phyloP scores from a whole-genome alignment of 2,888 invertebrate species.

The Nomada hirtipes region DNA sequence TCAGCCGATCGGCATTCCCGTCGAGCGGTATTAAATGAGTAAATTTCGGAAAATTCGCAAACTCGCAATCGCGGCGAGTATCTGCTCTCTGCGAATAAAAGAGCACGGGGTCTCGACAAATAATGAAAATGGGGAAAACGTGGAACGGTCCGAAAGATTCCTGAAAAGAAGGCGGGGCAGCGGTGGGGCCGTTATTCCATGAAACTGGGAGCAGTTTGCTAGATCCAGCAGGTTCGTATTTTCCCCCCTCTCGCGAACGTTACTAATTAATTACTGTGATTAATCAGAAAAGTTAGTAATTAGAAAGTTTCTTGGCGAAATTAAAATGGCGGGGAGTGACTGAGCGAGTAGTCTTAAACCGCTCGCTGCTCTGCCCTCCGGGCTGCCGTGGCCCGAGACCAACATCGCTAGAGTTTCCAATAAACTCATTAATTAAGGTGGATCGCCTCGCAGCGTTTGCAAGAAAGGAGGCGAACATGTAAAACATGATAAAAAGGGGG shows the following conservation, averaged over 20 bases:
- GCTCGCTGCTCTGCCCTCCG: conserved; percentile 52
- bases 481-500: conserved; percentile 52
- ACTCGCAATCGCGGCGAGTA: no score
- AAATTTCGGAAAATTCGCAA: no score
- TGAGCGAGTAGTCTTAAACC: conserved; percentile 74
- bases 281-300: conserved; percentile 87
- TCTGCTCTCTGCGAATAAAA: background rate
- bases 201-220: conserved; percentile 52
- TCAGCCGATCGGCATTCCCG: background rate
- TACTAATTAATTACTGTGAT: conserved; percentile 87
- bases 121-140: conserved; percentile 33
- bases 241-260: conserved; percentile 74
- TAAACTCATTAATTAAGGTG: conserved; percentile 83
- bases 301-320: conserved; percentile 86
- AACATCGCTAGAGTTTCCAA: conserved; percentile 79
- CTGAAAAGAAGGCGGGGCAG: background rate
- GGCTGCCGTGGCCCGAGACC: conserved; percentile 71
- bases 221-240: conserved; percentile 63
- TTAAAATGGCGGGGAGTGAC: conserved; percentile 78
- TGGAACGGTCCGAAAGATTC: conserved; percentile 19
- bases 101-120: conserved; percentile 19
- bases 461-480: conserved; percentile 49
- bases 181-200: conserved; percentile 32
- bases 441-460: conserved; percentile 70
- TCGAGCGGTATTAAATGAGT: no score